Percentiles rank a stretch among this genome's conserved stretches.
phyloP scores from a whole-genome alignment of 2,113 vertebrate species.

The Amphiprion ocellaris region DNA sequence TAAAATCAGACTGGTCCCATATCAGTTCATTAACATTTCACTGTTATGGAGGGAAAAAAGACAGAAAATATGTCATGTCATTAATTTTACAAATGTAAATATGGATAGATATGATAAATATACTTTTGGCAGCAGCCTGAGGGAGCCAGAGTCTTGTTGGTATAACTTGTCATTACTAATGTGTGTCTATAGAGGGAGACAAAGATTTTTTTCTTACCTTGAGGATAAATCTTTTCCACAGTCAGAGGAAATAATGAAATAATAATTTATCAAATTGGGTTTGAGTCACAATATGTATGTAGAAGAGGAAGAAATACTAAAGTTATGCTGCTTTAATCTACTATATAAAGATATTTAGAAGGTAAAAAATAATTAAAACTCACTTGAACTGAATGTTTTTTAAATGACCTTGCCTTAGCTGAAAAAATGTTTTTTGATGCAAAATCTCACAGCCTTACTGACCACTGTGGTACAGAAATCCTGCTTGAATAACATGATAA shows the following conservation, averaged over 20 bases:
- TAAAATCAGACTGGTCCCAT: too few relatives aligned
- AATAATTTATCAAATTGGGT: too few relatives aligned
- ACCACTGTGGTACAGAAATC: not conserved
- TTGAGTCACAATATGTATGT: too few relatives aligned
- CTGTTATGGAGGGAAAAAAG: not conserved
- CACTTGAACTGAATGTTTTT: too few relatives aligned
- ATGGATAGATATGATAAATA: too few relatives aligned
- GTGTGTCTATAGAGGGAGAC: slow-evolving; percentile 6
- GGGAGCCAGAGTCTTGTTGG: not conserved
- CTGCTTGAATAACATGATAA: not conserved
- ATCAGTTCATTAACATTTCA: too few relatives aligned
- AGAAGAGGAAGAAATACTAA: not conserved
- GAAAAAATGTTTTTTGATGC: too few relatives aligned
- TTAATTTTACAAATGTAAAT: too few relatives aligned
- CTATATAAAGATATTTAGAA: not conserved
- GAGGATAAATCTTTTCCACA: rapidly evolving
- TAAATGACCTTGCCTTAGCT: too few relatives aligned
- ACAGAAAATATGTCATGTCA: not conserved
- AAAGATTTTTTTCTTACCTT: not conserved
- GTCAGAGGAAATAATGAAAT: not conserved
- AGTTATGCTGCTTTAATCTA: not conserved
- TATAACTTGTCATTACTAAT: not conserved
- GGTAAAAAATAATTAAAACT: too few relatives aligned
- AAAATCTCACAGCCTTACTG: too few relatives aligned
- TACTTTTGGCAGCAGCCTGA: too few relatives aligned